Percentiles rank a stretch among this genome's conserved stretches.
phyloP scores from a whole-genome alignment of 2,113 vertebrate species.

The Chrysochloris asiatica region DNA sequence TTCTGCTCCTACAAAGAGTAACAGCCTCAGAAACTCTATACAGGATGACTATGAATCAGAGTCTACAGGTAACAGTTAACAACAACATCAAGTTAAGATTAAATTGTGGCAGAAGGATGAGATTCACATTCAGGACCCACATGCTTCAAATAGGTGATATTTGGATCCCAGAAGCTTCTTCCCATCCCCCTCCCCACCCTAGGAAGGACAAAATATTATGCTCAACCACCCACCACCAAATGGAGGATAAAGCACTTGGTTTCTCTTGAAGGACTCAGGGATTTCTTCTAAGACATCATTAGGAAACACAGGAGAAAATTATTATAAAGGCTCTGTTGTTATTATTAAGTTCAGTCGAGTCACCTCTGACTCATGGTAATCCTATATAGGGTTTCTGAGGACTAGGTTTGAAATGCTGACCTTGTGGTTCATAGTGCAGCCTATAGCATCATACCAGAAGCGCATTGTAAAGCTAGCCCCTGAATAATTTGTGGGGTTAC shows the following conservation, averaged over 20 bases:
- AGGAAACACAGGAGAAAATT: neutral
- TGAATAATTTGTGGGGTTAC: neutral
- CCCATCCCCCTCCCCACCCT: neutral
- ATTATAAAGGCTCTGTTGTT: no score
- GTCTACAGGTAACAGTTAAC: no score
- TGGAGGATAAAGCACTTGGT: neutral
- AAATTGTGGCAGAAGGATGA: neutral
- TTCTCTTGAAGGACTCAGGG: neutral
- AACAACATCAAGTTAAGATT: slow-evolving; percentile 22
- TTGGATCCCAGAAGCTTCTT: neutral
- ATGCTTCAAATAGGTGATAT: neutral
- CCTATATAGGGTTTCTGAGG: no score
- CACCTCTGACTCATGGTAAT: no score
- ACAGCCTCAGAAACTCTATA: no score
- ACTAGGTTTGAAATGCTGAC: no score
- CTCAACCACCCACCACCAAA: neutral
- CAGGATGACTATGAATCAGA: no score
- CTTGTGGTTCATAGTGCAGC: no score
- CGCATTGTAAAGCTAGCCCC: no score
- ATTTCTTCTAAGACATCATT: neutral
- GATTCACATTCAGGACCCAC: neutral
- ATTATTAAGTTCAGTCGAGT: no score
- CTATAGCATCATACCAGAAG: no score
- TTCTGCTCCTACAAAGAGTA: no score
- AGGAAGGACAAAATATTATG: neutral